These are phyloP conservation scores for Lagocephalus sceleratus DNA, from an alignment of 2,797 vertebrate genomes.

Conservation along the genomic window DNA sequence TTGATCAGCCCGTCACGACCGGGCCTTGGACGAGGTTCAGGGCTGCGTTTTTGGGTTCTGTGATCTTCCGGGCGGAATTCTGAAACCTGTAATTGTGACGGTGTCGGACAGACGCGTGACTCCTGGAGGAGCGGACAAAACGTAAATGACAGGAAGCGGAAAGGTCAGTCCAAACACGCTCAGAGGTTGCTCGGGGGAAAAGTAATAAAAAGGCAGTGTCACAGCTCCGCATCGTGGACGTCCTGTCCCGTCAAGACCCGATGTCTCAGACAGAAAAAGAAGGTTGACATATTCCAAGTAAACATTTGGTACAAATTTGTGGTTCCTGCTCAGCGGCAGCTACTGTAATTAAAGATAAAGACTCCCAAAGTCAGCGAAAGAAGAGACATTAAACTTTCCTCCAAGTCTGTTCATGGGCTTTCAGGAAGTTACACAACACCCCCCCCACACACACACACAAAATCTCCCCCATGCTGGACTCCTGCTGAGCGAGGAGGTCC, in stretches of 20 bases:
- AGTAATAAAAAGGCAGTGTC: neutral
- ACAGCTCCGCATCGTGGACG: neutral
- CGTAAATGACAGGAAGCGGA: neutral
- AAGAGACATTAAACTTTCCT: slow-evolving; percentile 3
- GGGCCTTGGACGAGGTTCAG: no score
- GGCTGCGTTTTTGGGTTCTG: no score
- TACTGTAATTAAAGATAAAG: slow-evolving; percentile 22
- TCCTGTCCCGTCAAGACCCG: slow-evolving; percentile 6
- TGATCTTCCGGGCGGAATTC: no score
- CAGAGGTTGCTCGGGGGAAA: slow-evolving; percentile 5
- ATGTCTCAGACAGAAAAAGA: slow-evolving; percentile 11
- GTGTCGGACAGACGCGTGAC: no score
- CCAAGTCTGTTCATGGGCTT: no score
- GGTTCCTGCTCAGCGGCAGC: slow-evolving; percentile 14
- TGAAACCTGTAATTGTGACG: no score
- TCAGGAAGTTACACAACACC: slow-evolving; percentile 1
- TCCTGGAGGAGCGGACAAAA: no score
- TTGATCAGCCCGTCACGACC: no score
- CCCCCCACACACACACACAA: slow-evolving; percentile 19
- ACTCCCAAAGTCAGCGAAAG: slow-evolving; percentile 14
- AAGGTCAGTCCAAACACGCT: slow-evolving; percentile 4
- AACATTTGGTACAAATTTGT: slow-evolving; percentile 17
- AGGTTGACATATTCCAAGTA: slow-evolving; percentile 31
- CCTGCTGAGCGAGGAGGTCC: slow-evolving; percentile 32
- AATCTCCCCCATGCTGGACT: slow-evolving; percentile 58